A percentile compares a stretch with the other conserved stretches of the same genome.
phyloP scores from a whole-genome alignment of 2,797 vertebrate species.

The Enteromius anoplus region DNA sequence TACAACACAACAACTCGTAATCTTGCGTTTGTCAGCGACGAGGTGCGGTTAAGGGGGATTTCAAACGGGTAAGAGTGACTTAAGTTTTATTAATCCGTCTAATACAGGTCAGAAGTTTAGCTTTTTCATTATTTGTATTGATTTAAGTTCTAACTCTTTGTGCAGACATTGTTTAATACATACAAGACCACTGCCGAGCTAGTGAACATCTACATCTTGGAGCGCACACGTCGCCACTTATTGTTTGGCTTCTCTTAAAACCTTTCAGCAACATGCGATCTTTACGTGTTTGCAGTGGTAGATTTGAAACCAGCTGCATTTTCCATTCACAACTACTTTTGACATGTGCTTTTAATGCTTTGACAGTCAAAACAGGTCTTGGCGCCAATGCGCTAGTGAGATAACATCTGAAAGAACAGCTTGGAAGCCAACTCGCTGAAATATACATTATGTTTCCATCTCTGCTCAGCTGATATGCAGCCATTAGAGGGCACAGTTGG shows the following conservation, averaged over 20 bases:
- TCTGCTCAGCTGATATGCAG: slow-evolving; percentile 54
- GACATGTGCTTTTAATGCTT: slow-evolving; percentile 16
- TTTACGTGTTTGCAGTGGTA: not conserved
- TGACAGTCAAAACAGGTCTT: slow-evolving; percentile 10
- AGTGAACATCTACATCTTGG: not conserved
- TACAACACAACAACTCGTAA: not conserved
- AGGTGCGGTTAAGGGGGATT: slow-evolving; percentile 1
- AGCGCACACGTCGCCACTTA: not conserved
- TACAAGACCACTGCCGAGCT: slow-evolving; percentile 14
- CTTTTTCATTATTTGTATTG: slow-evolving; percentile 34
- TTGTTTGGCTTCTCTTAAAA: slow-evolving; percentile 13
- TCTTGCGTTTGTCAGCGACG: not conserved
- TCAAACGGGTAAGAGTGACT: slow-evolving; percentile 38
- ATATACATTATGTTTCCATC: slow-evolving; percentile 37
- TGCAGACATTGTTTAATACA: slow-evolving; percentile 41
- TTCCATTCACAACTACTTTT: not conserved
- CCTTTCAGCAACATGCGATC: not conserved
- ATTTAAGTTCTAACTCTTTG: slow-evolving; percentile 20
- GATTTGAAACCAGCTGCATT: slow-evolving; percentile 12
- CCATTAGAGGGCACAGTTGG: slow-evolving; percentile 66
- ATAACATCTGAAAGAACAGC: slow-evolving; percentile 41
- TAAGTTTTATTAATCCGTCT: slow-evolving; percentile 18
- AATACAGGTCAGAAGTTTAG: slow-evolving; percentile 42
- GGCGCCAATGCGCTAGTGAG: not conserved
- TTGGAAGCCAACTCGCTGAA: slow-evolving; percentile 39